These are phyloP conservation scores for Xanthia togata DNA, from an alignment of 2,888 invertebrate species.

Conservation along the genomic window DNA sequence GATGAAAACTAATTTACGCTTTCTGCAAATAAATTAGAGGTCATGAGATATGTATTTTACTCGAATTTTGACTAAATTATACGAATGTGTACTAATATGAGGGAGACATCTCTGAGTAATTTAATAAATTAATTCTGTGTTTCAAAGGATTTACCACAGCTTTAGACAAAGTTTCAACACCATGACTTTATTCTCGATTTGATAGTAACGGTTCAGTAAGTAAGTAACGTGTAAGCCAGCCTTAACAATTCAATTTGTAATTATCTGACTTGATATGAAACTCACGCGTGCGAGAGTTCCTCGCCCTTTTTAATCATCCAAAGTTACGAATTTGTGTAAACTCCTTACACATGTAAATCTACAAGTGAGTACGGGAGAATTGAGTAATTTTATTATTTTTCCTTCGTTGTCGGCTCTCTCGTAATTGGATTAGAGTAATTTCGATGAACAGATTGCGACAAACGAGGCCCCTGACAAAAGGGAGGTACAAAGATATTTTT, in stretches of 20 bases:
- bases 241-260: conserved; percentile 48
- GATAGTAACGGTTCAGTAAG: conserved; percentile 31
- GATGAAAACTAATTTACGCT: neutral
- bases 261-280: conserved; percentile 49
- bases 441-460: conserved; percentile 77
- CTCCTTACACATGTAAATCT: conserved; percentile 61
- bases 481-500: conserved; percentile 53
- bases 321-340: conserved; percentile 62
- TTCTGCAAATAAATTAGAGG: neutral
- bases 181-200: conserved; percentile 26
- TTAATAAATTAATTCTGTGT: conserved; percentile 8
- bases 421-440: conserved; percentile 78
- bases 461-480: conserved; percentile 71
- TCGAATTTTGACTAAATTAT: conserved; percentile 14
- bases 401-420: conserved; percentile 57
- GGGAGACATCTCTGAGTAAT: neutral
- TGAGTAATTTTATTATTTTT: conserved; percentile 71
- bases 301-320: conserved; percentile 52
- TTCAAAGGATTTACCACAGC: neutral
- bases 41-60: neutral
- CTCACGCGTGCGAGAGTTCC: conserved; percentile 38
- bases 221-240: conserved; percentile 39
- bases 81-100: neutral
- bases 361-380: conserved; percentile 61
- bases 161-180: conserved; percentile 13